phyloP scores from a whole-genome alignment of 2,888 invertebrate species.

The Achlya flavicornis region DNA sequence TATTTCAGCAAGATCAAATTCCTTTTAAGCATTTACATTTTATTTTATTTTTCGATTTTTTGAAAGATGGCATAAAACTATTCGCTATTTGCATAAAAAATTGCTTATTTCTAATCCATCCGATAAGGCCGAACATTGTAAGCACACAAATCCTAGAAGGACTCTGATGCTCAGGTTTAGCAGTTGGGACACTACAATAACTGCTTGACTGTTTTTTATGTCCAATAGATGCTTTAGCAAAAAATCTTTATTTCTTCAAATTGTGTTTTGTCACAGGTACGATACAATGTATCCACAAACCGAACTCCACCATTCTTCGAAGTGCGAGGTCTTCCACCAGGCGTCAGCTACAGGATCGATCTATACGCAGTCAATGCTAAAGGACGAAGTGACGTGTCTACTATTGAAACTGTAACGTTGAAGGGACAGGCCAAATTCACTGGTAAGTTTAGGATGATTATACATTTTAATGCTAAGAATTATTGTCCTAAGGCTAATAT shows the following conservation, averaged over 20 bases:
- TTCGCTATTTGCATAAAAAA: too few relatives aligned
- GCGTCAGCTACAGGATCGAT: conserved; percentile 91
- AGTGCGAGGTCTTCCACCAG: conserved; percentile 87
- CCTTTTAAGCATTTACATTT: not conserved
- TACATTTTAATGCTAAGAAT: not conserved
- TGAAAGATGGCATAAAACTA: not conserved
- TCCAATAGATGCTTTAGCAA: too few relatives aligned
- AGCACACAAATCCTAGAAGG: not conserved
- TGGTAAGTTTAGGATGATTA: conserved; percentile 80
- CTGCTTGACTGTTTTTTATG: too few relatives aligned
- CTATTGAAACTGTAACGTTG: conserved; percentile 92
- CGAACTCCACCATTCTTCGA: conserved; percentile 87
- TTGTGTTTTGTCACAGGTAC: conserved; percentile 71
- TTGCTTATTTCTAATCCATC: too few relatives aligned
- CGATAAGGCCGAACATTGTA: not conserved
- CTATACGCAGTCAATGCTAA: conserved; percentile 94
- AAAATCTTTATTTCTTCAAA: not conserved
- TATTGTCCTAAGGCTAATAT: too few relatives aligned
- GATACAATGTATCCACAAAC: conserved; percentile 86
- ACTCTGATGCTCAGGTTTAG: too few relatives aligned
- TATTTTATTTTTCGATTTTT: not conserved
- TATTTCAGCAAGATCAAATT: not conserved
- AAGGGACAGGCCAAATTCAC: conserved; percentile 94
- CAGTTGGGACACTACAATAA: too few relatives aligned
- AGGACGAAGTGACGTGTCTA: conserved; percentile 92